Percentiles rank a stretch among this genome's conserved stretches.
Evolutionary conservation across 2,888 invertebrate species (phyloP).

Genomic region (Choreutis nemorana): DNA sequence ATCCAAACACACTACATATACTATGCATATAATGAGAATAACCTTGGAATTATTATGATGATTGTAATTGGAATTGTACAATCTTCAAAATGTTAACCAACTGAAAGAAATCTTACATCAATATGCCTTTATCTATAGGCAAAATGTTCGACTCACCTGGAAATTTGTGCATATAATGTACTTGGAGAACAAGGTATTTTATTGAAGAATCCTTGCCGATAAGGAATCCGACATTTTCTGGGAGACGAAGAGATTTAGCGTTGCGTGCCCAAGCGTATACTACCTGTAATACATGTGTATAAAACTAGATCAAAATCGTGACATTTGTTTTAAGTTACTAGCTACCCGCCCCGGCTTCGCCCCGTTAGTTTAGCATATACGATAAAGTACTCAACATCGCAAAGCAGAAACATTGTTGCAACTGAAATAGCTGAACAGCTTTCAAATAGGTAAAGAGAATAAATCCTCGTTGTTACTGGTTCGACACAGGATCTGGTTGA

Average conservation of each 20-base stretch:
- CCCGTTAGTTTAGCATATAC: not conserved
- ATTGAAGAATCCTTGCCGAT: slow-evolving; percentile 85
- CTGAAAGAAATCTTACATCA: too few relatives aligned
- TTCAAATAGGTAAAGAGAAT: too few relatives aligned
- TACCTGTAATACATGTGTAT: slow-evolving; percentile 62
- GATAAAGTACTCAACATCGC: not conserved
- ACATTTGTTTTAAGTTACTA: slow-evolving; percentile 5
- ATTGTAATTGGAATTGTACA: too few relatives aligned
- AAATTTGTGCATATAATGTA: slow-evolving; percentile 82
- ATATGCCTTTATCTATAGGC: too few relatives aligned
- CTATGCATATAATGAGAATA: too few relatives aligned
- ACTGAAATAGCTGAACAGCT: too few relatives aligned
- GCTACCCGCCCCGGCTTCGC: not conserved
- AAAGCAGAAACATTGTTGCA: too few relatives aligned
- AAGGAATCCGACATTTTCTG: slow-evolving; percentile 90
- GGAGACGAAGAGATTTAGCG: slow-evolving; percentile 82
- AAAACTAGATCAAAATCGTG: not conserved
- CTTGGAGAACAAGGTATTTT: slow-evolving; percentile 91
- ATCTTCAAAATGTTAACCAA: too few relatives aligned
- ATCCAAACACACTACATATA: too few relatives aligned
- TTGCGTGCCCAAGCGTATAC: slow-evolving; percentile 96
- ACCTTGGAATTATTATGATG: too few relatives aligned
- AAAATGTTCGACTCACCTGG: slow-evolving; percentile 43
- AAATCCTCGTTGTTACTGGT: too few relatives aligned
- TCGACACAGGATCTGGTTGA: too few relatives aligned